phyloP scores from a whole-genome alignment of 1,140 invertebrate species.

The Scaptomyza graminum region DNA sequence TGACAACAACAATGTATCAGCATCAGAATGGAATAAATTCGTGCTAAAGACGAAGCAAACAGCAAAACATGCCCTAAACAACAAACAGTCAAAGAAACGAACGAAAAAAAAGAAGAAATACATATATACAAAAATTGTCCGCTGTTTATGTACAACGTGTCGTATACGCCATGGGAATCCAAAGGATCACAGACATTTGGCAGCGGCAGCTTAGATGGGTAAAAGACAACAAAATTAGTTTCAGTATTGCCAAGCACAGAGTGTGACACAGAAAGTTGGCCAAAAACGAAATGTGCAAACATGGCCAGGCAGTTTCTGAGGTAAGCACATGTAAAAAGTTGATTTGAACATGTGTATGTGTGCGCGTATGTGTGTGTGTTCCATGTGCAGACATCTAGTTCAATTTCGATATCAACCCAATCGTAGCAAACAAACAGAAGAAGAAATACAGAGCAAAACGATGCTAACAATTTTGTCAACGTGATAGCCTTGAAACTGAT shows the following conservation, averaged over 20 bases:
- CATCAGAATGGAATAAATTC: constrained; percentile 63
- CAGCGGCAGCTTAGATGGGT: constrained; percentile 48
- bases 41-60: constrained; percentile 24
- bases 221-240: constrained; percentile 67
- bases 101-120: not conserved
- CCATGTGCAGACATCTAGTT: constrained; percentile 34
- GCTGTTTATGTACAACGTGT: constrained; percentile 57
- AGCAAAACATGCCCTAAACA: constrained; percentile 56
- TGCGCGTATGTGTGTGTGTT: constrained; percentile 25
- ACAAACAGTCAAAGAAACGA: constrained; percentile 44
- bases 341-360: constrained; percentile 11
- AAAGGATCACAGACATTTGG: constrained; percentile 43
- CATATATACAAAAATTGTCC: constrained; percentile 47
- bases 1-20: constrained; percentile 55
- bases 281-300: constrained; percentile 41
- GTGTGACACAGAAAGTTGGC: constrained; percentile 39
- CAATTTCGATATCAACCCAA: constrained; percentile 52
- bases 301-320: constrained; percentile 15
- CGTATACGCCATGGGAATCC: constrained; percentile 56
- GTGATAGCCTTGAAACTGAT: constrained; percentile 50
- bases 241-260: constrained; percentile 15
- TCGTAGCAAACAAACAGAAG: not conserved
- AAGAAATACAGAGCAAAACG: too few relatives aligned
- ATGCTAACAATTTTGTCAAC: constrained; percentile 43
- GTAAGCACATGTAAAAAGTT: constrained; percentile 46